Base-by-base conservation (phyloP, 1,140 invertebrate species). In the Heterodera schachtii region DNA sequence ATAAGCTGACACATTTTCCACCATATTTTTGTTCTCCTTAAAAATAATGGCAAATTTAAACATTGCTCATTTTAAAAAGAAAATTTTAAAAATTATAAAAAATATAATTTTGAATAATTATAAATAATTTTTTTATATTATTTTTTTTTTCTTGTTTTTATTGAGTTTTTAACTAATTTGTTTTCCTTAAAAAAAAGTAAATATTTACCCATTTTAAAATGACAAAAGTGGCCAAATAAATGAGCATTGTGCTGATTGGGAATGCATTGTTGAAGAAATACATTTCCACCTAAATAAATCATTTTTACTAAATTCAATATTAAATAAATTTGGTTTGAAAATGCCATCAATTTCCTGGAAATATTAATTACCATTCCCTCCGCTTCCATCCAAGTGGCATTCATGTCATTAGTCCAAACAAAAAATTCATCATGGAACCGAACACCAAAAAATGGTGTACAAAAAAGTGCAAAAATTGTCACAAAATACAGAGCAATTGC, bases 191-290 rank as follows among this genome's bases (percentile, higher is more conserved):
- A 52, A 52, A 52, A 1, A 52, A 49, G 9, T 6, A 49, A 9
- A 19, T 8, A 11, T 19, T 4, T 71, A 43, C 44, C 69, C 69
- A 71, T 46, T 71, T 71, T 41, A 71, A 11, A 46, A 71, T 71
- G 21, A 41, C 31, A 46, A 71, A 71, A 4, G 44, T 19, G 31
- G n/a, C 69, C 2, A 71, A 46, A 46, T 71, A 71, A 46, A 43
- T 46, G n/a, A 46, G 4, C 41, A 71, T 71, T 46, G 69, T 71
- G 31, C 41, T 46, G 44, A 71, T 71, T 19, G 69, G 69, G n/a
- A 71, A 71, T 19, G n/a, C 69, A 46, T 71, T 71, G 69, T 71
- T 71, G 69, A 71, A 46, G 69, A 71, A 71, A 16, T 71, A 11
- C 69, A 71, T 71, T 41, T 71, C 69, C 16, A 71, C 69, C 41